A percentile compares a stretch with the other conserved stretches of the same genome.
These are phyloP conservation scores for Rissa tridactyla DNA, from an alignment of 2,113 vertebrate species.

Conservation along the genomic window DNA sequence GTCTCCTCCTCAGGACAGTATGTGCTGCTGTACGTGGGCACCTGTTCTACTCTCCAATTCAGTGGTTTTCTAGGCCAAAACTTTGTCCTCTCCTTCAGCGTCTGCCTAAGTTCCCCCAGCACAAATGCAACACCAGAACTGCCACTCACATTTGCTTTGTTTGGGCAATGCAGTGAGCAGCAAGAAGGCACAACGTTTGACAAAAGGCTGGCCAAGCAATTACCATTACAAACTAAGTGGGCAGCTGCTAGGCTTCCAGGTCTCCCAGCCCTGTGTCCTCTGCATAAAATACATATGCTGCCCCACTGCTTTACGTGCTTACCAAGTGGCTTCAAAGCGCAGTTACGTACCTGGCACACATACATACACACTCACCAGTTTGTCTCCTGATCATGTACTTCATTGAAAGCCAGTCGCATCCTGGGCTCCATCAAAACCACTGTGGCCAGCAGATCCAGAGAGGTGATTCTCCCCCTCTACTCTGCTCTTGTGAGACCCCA, in stretches of 20 bases:
- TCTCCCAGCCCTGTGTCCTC: not conserved
- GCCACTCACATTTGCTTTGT: not conserved
- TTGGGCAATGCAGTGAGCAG: not conserved
- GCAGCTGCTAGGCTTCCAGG: not conserved
- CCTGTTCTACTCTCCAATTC: not conserved
- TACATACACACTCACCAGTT: not conserved
- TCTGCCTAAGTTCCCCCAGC: not conserved
- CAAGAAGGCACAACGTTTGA: not conserved
- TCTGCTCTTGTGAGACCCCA: too few relatives aligned
- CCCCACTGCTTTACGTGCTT: not conserved
- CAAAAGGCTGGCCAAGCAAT: not conserved
- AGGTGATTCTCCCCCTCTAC: too few relatives aligned
- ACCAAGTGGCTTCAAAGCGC: not conserved
- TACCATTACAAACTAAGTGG: not conserved
- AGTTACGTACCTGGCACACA: not conserved
- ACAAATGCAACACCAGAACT: not conserved
- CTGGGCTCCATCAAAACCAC: too few relatives aligned
- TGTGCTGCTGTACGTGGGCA: accelerated
- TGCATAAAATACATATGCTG: not conserved
- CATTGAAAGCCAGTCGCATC: not conserved
- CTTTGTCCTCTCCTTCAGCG: not conserved
- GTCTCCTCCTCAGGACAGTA: not conserved
- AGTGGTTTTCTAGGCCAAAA: not conserved
- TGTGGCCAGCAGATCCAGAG: too few relatives aligned
- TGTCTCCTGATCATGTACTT: not conserved